phyloP scores from a whole-genome alignment of 2,113 vertebrate species.

The Alethe diademata region DNA sequence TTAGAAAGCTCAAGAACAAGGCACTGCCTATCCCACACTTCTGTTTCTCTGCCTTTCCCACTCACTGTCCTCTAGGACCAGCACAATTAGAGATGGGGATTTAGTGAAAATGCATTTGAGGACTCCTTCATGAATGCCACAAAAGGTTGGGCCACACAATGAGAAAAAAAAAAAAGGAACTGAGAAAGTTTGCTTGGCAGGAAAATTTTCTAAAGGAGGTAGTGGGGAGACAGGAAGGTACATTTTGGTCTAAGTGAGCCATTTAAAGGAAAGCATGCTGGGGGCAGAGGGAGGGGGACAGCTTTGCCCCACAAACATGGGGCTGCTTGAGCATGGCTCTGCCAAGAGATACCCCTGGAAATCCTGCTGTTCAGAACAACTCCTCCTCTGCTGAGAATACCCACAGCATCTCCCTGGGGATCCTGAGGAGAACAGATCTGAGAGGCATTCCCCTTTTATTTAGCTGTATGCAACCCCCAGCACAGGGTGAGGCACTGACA shows the following conservation, averaged over 20 bases:
- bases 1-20: background rate
- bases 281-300: background rate
- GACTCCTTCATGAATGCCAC: background rate
- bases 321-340: background rate
- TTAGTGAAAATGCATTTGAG: background rate
- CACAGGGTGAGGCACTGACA: background rate
- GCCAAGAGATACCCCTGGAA: background rate
- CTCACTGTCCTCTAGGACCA: background rate
- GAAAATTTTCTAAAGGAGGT: background rate
- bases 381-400: background rate
- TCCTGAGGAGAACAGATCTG: background rate
- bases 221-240: background rate
- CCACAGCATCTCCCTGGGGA: background rate
- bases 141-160: background rate
- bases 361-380: background rate
- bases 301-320: background rate
- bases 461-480: fast-evolving
- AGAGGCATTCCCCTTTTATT: fast-evolving
- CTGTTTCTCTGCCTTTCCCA: background rate
- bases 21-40: background rate
- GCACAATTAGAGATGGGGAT: background rate
- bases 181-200: background rate
- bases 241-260: background rate
- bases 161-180: background rate
- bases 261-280: background rate